These are phyloP conservation scores for Nesidiocoris tenuis DNA, from an alignment of 2,888 invertebrate genomes.

Conservation along the genomic window DNA sequence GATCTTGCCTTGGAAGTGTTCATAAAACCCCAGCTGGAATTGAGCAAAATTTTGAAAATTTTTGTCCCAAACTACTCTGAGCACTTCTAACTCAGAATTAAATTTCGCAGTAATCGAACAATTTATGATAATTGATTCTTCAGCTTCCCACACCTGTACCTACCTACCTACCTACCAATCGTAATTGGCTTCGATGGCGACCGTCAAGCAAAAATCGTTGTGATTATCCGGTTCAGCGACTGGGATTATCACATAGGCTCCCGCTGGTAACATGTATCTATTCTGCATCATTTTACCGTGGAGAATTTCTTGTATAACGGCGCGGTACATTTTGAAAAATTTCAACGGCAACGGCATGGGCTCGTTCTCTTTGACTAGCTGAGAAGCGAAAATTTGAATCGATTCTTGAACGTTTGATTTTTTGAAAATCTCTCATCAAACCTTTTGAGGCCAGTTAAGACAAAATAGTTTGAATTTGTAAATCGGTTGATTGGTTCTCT, in stretches of 20 bases:
- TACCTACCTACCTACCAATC: constrained; percentile 35
- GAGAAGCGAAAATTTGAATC: no score
- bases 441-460: no score
- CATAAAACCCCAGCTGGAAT: constrained; percentile 10
- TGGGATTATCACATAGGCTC: constrained; percentile 26
- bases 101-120: no score
- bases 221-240: constrained; percentile 35
- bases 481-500: no score
- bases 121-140: no score
- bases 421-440: no score
- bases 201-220: constrained; percentile 17
- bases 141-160: no score
- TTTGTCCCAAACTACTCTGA: no score
- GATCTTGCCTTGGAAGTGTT: background rate
- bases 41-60: no score
- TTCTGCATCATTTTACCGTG: constrained; percentile 8
- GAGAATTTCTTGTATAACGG: constrained; percentile 5
- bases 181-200: constrained; percentile 17
- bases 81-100: no score
- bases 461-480: no score
- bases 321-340: constrained; percentile 34
- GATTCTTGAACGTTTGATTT: no score
- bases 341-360: background rate
- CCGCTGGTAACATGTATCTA: constrained; percentile 5
- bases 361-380: constrained; percentile 32